Base-by-base conservation (phyloP, 1,140 invertebrate genomes). In the Zaprionus lachaisei region DNA sequence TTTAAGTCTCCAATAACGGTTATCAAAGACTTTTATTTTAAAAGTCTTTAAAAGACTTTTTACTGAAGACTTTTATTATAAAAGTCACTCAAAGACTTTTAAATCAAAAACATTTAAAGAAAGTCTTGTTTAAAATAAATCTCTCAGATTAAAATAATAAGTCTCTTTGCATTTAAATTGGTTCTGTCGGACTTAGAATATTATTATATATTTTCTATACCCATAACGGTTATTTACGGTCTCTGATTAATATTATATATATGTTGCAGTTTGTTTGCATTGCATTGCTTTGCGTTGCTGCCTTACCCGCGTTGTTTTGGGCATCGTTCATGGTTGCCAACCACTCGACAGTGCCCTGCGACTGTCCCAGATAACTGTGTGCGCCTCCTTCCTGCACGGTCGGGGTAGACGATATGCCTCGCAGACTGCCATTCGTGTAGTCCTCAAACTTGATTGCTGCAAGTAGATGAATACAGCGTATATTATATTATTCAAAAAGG, bases 321-420 rank as follows among this genome's bases (percentile, higher is more conserved):
- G 57, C 62, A 63, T 91, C 89, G 38, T 73, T 91, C 54, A 89
- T 85, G 3, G 80, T 57, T 47, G 83, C 61, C 49, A 91, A 91
- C 89, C 89, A 91, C 72, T 91, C 87, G 2, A 83, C 78, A 15
- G 80, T 38, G 2, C 84, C 81, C 24, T 89, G 84, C 28, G 81
- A 58, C 17, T 91, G 90, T n/a, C 81, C 49, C 41, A 91, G 58
- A 22, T 85, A 91, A 55, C 67, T 79, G 41, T 57, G 77, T 9
- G 38, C 60, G 58, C 38, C 31, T 14, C 64, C 15, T n/a, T 79
- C 82, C 14, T 78, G 75, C 2, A 70, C 28, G 5, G 49, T 31
- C 1, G 66, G 54, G 17, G 76, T 72, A 22, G 47, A 24, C 20
- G 79, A n/a, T 15, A 80, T 47, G 14, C 63, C 56, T 15, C 64